These are phyloP conservation scores for Hydraecia micacea DNA, from an alignment of 2,888 invertebrate genomes.

Conservation along the genomic window DNA sequence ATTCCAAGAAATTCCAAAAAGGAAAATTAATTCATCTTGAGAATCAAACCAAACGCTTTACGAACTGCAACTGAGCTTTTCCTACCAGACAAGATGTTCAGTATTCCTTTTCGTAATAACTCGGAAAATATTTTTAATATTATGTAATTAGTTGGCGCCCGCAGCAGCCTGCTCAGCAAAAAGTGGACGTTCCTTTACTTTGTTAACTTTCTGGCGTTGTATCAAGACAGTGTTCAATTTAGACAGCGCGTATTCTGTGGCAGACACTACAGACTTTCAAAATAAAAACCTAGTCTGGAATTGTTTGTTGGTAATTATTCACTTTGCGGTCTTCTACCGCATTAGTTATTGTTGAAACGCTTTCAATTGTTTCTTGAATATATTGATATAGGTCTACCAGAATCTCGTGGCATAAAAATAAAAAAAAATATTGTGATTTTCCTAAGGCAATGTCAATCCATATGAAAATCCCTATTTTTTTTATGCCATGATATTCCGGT, in stretches of 20 bases:
- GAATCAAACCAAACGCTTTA: neutral
- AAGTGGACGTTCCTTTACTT: neutral
- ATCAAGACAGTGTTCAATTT: slow-evolving; percentile 23
- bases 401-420: too few species aligned
- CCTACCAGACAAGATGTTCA: neutral
- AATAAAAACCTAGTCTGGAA: neutral
- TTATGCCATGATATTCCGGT: too few species aligned
- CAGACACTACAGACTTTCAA: neutral
- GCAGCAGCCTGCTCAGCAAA: neutral
- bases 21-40: neutral
- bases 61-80: neutral
- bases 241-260: neutral
- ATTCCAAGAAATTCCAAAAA: neutral
- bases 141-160: slow-evolving; percentile 3
- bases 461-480: too few species aligned
- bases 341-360: neutral
- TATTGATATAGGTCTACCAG: too few species aligned
- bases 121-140: slow-evolving; percentile 6
- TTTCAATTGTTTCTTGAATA: neutral
- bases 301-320: neutral
- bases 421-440: too few species aligned
- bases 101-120: slow-evolving; percentile 1
- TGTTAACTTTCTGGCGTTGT: slow-evolving; percentile 9
- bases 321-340: neutral
- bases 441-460: too few species aligned